phyloP scores from a whole-genome alignment of 2,888 invertebrate genomes.

The Eupithecia subfuscata region DNA sequence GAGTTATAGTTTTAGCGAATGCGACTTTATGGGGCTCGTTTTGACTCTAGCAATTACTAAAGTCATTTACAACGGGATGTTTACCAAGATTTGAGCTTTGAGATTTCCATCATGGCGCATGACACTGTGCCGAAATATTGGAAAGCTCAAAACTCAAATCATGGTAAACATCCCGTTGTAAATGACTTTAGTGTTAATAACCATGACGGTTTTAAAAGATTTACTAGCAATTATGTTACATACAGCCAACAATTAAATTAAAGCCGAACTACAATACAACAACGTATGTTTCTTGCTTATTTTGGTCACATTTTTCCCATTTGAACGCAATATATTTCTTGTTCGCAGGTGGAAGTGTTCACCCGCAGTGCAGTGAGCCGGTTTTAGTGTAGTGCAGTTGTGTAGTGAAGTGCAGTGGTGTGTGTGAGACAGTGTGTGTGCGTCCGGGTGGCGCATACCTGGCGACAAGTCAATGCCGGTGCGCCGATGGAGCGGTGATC shows the following conservation, averaged over 20 bases:
- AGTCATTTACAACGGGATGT: no score
- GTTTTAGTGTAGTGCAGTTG: conserved; percentile 43
- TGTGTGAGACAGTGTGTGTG: conserved; percentile 50
- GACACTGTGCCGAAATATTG: no score
- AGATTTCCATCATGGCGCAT: no score
- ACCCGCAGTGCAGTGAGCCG: conserved; percentile 44
- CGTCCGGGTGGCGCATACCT: conserved; percentile 74
- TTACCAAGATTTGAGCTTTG: no score
- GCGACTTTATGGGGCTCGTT: not conserved
- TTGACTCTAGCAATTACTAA: not conserved
- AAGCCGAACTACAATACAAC: no score
- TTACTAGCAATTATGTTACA: no score
- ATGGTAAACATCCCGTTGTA: no score
- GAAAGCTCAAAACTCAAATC: no score
- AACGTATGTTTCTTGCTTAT: not conserved
- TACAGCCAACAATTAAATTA: no score
- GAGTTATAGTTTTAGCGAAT: not conserved
- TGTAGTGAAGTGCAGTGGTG: conserved; percentile 52
- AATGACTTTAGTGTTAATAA: no score
- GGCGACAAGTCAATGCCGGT: conserved; percentile 78
- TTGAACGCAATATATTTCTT: conserved; percentile 43
- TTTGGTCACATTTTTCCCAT: not conserved
- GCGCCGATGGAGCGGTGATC: conserved; percentile 83
- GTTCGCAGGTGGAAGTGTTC: conserved; percentile 65
- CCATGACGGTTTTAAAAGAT: no score